A percentile compares a stretch with the other conserved stretches of the same genome.
phyloP scores from a whole-genome alignment of 1,140 invertebrate genomes.

The Philotrypesis tridentata region DNA sequence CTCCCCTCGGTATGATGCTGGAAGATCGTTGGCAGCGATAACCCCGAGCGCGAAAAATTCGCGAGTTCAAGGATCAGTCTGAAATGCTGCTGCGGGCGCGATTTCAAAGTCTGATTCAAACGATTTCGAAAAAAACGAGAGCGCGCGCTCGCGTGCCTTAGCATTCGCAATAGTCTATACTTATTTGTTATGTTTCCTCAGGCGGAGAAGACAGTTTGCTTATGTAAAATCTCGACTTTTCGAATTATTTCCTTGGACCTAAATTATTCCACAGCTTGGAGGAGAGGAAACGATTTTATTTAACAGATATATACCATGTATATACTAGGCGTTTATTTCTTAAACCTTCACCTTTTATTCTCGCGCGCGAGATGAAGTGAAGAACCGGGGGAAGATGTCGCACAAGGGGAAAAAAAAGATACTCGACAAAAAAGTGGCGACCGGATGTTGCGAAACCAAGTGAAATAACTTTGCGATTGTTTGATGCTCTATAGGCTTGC shows the following conservation, averaged over 20 bases:
- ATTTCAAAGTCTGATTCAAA: slow-evolving; percentile 21
- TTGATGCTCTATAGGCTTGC: too few species aligned
- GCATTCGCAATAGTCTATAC: neutral
- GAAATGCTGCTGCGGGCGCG: neutral
- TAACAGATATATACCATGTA: neutral
- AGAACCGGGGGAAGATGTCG: too few species aligned
- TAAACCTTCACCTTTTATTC: neutral
- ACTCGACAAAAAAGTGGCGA: too few species aligned
- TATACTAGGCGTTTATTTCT: too few species aligned
- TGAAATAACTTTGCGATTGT: too few species aligned
- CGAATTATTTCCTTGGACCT: neutral
- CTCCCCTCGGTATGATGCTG: too few species aligned
- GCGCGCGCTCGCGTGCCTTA: neutral
- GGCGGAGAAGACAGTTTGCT: neutral
- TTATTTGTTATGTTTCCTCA: neutral
- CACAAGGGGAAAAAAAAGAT: too few species aligned
- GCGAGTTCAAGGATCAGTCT: slow-evolving; percentile 13
- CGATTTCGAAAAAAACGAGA: neutral
- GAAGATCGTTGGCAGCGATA: neutral
- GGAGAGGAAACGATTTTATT: neutral
- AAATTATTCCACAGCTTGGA: neutral
- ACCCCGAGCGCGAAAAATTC: neutral
- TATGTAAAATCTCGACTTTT: neutral
- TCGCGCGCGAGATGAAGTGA: too few species aligned
- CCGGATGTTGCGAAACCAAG: too few species aligned